Conservation (phyloP, 2,797 vertebrate species). For the Typhlichthys eigenmanni region DNA sequence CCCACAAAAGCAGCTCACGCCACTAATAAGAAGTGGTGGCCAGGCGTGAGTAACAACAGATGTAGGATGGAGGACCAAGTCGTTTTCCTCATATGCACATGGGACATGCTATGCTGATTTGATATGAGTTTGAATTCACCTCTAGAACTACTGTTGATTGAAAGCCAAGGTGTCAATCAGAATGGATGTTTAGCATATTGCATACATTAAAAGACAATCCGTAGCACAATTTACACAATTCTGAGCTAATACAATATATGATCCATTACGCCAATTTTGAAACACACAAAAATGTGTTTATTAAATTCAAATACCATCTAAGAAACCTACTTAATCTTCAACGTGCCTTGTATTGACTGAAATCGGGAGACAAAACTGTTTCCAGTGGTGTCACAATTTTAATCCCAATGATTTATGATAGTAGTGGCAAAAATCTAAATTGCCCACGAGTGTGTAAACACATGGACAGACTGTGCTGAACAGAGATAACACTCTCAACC, state of each 20-base stretch:
- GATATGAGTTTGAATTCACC: too few relatives aligned
- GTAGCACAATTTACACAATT: neutral
- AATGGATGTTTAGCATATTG: too few relatives aligned
- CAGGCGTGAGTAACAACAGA: neutral
- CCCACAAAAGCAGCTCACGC: slow-evolving; percentile 10
- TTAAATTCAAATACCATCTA: neutral
- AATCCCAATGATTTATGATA: slow-evolving; percentile 60
- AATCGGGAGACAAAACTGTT: slow-evolving; percentile 11
- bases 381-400: slow-evolving; percentile 40
- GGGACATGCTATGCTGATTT: too few relatives aligned
- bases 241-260: too few relatives aligned
- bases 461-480: slow-evolving; percentile 3
- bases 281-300: neutral
- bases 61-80: neutral
- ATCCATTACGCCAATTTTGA: too few relatives aligned
- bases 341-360: neutral
- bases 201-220: neutral
- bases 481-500: slow-evolving; percentile 23
- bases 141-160: too few relatives aligned
- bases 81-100: too few relatives aligned
- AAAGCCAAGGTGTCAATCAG: too few relatives aligned
- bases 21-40: neutral
- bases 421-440: slow-evolving; percentile 38
- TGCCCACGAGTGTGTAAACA: slow-evolving; percentile 23
- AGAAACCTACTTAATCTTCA: neutral